phyloP scores from a whole-genome alignment of 2,888 invertebrate species.

The Matsumyia berberina region DNA sequence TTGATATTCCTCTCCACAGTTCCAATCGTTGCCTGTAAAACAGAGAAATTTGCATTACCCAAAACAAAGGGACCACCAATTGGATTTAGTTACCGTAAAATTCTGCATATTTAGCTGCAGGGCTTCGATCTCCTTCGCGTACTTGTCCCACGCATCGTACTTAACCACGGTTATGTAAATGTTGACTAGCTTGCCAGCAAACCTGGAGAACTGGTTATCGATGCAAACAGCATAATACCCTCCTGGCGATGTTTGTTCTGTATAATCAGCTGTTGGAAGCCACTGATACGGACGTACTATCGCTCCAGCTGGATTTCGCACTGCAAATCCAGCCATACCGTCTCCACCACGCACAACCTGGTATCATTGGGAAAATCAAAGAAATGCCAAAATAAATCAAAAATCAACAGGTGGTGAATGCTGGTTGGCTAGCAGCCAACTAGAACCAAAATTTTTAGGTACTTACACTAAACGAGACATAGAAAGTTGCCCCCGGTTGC shows the following conservation, averaged over 20 bases:
- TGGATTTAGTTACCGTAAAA: constrained; percentile 88
- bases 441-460: constrained; percentile 26
- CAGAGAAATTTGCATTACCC: constrained; percentile 2
- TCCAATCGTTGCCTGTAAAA: constrained; percentile 88
- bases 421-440: constrained; percentile 61
- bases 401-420: constrained; percentile 49
- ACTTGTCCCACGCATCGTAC: constrained; percentile 97
- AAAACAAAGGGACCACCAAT: too few relatives aligned
- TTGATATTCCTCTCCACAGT: constrained; percentile 93
- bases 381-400: constrained; percentile 3
- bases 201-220: constrained; percentile 96
- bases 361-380: neutral
- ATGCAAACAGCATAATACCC: constrained; percentile 96
- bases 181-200: constrained; percentile 95
- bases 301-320: constrained; percentile 92
- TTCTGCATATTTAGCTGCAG: constrained; percentile 94
- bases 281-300: constrained; percentile 96
- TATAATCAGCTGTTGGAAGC: constrained; percentile 95
- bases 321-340: constrained; percentile 96
- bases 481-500: constrained; percentile 95
- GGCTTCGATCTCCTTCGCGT: constrained; percentile 94
- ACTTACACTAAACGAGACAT: constrained; percentile 95
- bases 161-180: constrained; percentile 95
- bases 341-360: constrained; percentile 96
- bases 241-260: constrained; percentile 91